Evolutionary conservation across 2,113 vertebrate species (phyloP), one percentile per base, ranked within the genome.

Genomic region (Eptesicus fuscus): DNA sequence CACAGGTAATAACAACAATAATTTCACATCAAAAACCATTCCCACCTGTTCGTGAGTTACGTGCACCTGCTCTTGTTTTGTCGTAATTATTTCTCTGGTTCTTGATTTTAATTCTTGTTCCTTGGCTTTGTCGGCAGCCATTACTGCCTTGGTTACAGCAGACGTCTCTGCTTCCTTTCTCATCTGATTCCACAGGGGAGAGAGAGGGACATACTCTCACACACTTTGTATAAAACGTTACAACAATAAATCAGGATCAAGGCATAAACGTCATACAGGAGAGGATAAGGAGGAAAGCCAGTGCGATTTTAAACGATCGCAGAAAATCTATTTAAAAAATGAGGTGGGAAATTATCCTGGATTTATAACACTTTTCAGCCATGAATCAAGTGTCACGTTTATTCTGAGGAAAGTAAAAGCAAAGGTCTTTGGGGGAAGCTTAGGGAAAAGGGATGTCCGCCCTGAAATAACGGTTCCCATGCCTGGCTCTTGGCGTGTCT

Each of bases 151-250:
- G 8, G 98, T 97, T 83, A 98, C 71, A 76, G 98, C 97, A 84
- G 94, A 95, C 96, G 98, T 99, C 88, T 98, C 98, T 20, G 97
- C 96, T 98, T 98, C 98, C 73, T 98, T 99, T 98, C 94, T 98
- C 67, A 98, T 88, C 98, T 99, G 94, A 83, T 95, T 80, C 98
- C 97, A 96, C 1, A 87, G 59, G 89, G 25, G 82, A 90, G 95
- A 89, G 94, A 94, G 40, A 69, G 96, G 83, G 91, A 88, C 95
- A 71, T 0, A 74, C 74, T 93, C 78, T 83, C 65, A 85, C 9
- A 71, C 17, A 49, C 17, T 37, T 90, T 73, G 20, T 79, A 95
- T 91, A 56, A 93, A 92, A 96, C 47, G 13, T 32, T 70, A 32
- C 4, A 65, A 49, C 32, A 70, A 80, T 90, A 71, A 78, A 90